A percentile compares a stretch with the other conserved stretches of the same genome.
Evolutionary conservation across 2,888 invertebrate genomes (phyloP).

Genomic region (Blera fallax): DNA sequence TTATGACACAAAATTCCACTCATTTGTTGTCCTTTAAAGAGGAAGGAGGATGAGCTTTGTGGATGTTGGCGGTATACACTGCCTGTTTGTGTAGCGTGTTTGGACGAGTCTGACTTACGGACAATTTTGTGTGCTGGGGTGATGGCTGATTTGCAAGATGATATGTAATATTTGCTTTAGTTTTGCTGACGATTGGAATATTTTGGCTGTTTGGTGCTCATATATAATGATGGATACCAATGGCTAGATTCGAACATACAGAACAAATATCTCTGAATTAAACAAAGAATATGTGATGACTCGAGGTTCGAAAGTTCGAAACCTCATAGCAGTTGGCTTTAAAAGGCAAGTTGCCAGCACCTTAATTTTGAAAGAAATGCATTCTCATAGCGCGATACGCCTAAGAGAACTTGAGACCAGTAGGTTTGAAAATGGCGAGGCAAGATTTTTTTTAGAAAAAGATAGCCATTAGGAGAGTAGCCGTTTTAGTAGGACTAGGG

Average conservation of each 20-base stretch:
- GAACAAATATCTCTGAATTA: no score
- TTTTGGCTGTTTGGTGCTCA: slow-evolving; percentile 1
- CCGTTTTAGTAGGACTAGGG: no score
- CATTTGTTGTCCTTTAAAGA: slow-evolving; percentile 27
- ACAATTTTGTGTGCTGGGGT: slow-evolving; percentile 16
- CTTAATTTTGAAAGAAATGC: no score
- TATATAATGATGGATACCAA: not conserved
- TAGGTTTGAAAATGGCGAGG: no score
- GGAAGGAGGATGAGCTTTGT: not conserved
- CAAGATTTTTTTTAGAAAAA: no score
- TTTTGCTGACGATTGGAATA: slow-evolving; percentile 22
- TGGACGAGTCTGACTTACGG: slow-evolving; percentile 21
- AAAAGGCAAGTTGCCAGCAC: no score
- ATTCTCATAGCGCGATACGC: no score
- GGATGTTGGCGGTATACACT: not conserved
- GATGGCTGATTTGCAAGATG: slow-evolving; percentile 4
- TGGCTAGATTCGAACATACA: not conserved
- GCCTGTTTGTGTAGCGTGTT: slow-evolving; percentile 42
- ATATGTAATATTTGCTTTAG: slow-evolving; percentile 30
- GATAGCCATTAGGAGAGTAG: no score
- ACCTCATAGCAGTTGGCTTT: no score
- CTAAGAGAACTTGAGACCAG: no score
- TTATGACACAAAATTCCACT: slow-evolving; percentile 8
- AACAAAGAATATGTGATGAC: no score
- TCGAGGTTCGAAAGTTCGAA: no score